These are phyloP conservation scores for Cheilosia urbana DNA, from an alignment of 2,888 invertebrate species.

Conservation along the genomic window DNA sequence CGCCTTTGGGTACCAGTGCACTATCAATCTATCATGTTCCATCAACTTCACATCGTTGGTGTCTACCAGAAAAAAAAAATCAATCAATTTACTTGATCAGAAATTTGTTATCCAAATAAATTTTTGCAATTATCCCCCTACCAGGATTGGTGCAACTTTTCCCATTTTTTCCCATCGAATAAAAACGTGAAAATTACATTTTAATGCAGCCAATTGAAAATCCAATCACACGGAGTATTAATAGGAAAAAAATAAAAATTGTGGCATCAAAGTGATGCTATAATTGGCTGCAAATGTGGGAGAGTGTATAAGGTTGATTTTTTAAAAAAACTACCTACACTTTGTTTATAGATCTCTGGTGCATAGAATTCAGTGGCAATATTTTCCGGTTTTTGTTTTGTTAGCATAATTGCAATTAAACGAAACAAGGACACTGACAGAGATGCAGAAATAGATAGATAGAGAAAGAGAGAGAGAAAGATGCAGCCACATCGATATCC, in stretches of 20 bases:
- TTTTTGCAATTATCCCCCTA: conserved; percentile 26
- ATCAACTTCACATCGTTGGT: background rate
- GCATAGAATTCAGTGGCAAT: background rate
- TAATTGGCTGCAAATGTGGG: conserved; percentile 31
- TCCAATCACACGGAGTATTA: conserved; percentile 68
- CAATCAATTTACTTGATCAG: conserved; percentile 28
- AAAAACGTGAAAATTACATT: conserved; percentile 39
- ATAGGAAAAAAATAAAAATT: conserved; percentile 41
- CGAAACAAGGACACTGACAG: conserved; percentile 6
- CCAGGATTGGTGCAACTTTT: background rate
- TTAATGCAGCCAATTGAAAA: conserved; percentile 71
- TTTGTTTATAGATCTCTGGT: background rate
- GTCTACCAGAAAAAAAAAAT: background rate
- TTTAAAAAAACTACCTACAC: conserved; percentile 1
- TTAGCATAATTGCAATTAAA: conserved; percentile 46
- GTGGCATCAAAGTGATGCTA: conserved; percentile 32
- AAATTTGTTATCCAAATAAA: conserved; percentile 14
- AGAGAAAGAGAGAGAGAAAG: too few relatives aligned
- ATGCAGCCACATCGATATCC: background rate
- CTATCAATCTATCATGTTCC: background rate
- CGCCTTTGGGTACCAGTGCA: too few relatives aligned
- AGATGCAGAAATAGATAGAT: background rate
- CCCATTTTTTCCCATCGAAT: background rate
- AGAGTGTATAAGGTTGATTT: background rate
- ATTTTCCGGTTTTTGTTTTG: background rate